Percentiles rank a stretch among this genome's conserved stretches.
Conservation (phyloP, 1,140 invertebrate genomes). For the Micrasema minimum region DNA sequence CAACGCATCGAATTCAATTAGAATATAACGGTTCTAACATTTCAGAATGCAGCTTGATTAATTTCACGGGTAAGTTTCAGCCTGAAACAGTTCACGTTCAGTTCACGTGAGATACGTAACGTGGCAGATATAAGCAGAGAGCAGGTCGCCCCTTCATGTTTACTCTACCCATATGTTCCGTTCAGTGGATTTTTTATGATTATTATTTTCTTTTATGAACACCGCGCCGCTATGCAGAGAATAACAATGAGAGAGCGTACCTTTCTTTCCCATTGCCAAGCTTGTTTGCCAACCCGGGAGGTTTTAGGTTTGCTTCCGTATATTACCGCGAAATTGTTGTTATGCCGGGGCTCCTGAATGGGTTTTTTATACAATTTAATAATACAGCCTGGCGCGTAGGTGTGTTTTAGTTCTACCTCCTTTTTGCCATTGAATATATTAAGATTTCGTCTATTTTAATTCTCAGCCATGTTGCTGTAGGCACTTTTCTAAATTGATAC, state of each 20-base stretch:
- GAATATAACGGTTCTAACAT: too few species aligned
- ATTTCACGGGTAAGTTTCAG: too few species aligned
- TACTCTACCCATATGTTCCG: slow-evolving; percentile 53
- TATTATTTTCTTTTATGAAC: slow-evolving; percentile 56
- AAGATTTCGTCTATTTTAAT: not conserved
- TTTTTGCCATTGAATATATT: slow-evolving; percentile 26
- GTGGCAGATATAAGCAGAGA: slow-evolving; percentile 13
- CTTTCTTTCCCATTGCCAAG: slow-evolving; percentile 36
- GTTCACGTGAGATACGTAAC: too few species aligned
- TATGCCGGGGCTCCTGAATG: slow-evolving; percentile 36
- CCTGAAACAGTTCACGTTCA: too few species aligned
- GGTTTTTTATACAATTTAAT: slow-evolving; percentile 46
- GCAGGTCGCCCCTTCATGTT: slow-evolving; percentile 43
- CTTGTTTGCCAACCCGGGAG: slow-evolving; percentile 36
- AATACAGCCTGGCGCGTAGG: slow-evolving; percentile 36
- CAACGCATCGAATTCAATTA: too few species aligned
- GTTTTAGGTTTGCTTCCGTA: slow-evolving; percentile 39
- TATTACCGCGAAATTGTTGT: slow-evolving; percentile 47
- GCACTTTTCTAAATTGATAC: too few species aligned
- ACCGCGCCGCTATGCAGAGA: slow-evolving; percentile 47
- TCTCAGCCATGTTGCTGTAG: too few species aligned
- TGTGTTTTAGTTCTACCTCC: slow-evolving; percentile 24
- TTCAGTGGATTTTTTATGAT: slow-evolving; percentile 55
- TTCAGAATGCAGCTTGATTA: too few species aligned
- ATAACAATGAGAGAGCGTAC: slow-evolving; percentile 53